Percentiles rank a stretch among this genome's conserved stretches.
Conservation (phyloP, 2,888 invertebrate genomes). For the Leucoma salicis region DNA sequence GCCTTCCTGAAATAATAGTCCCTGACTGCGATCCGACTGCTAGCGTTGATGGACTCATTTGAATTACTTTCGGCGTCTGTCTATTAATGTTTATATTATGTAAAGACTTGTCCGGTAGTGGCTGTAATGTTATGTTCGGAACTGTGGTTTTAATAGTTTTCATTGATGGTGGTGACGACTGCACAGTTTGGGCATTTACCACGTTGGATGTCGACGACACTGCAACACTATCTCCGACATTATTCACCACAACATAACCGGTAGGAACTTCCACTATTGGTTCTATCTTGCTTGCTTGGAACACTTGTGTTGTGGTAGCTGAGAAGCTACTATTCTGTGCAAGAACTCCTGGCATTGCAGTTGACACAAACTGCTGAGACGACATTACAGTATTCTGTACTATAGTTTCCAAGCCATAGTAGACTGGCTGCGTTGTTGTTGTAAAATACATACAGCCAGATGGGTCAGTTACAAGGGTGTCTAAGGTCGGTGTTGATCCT, state of each 20-base stretch:
- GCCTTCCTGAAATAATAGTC: conserved; percentile 61
- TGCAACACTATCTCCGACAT: conserved; percentile 78
- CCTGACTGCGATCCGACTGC: conserved; percentile 57
- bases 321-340: conserved; percentile 92
- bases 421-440: conserved; percentile 88
- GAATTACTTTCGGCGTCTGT: conserved; percentile 72
- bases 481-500: conserved; percentile 83
- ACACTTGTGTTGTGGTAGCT: conserved; percentile 91
- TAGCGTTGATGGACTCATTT: conserved; percentile 62
- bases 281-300: conserved; percentile 92
- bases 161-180: conserved; percentile 63
- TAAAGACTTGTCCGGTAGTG: conserved; percentile 67
- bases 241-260: conserved; percentile 87
- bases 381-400: conserved; percentile 95
- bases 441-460: conserved; percentile 82
- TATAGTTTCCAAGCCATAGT: conserved; percentile 92
- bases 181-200: conserved; percentile 66
- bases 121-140: conserved; percentile 75
- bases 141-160: conserved; percentile 68
- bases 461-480: conserved; percentile 83
- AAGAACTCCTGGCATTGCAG: conserved; percentile 90
- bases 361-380: conserved; percentile 92
- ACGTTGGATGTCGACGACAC: conserved; percentile 68
- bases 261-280: conserved; percentile 89
- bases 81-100: conserved; percentile 51